phyloP scores from a whole-genome alignment of 2,888 invertebrate species.

The Acanthosepion pharaonis region DNA sequence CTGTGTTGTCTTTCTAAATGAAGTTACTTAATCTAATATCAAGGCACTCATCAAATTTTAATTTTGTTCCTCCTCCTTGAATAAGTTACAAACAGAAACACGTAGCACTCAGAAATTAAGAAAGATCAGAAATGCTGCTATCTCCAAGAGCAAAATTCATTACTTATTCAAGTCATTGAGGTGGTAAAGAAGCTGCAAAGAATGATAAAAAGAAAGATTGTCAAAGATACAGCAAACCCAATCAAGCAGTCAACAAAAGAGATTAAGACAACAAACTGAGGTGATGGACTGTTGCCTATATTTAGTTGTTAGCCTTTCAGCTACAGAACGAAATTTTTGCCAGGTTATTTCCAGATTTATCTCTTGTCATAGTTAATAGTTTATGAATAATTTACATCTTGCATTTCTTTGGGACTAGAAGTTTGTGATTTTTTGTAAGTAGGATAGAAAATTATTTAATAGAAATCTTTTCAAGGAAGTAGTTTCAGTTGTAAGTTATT shows the following conservation, averaged over 20 bases:
- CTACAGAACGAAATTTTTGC: neutral
- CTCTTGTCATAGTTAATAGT: neutral
- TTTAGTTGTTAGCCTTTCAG: neutral
- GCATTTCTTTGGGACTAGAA: too few species aligned
- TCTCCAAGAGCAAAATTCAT: neutral
- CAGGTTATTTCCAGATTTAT: neutral
- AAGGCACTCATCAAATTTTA: neutral
- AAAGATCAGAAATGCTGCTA: neutral
- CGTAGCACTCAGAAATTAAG: neutral
- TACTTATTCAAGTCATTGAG: neutral
- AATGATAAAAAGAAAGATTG: neutral
- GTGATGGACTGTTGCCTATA: neutral
- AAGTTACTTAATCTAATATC: neutral
- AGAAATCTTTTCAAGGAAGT: too few species aligned
- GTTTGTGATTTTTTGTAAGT: too few species aligned
- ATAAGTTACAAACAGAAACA: neutral
- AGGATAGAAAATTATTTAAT: too few species aligned
- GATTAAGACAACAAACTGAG: neutral
- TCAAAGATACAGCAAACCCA: neutral
- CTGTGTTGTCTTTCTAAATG: neutral
- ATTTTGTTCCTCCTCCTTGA: neutral
- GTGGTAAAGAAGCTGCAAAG: neutral
- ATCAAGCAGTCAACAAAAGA: neutral
- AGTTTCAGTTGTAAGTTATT: too few species aligned
- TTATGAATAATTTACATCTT: neutral